Evolutionary conservation across 2,113 vertebrate species (phyloP).

Genomic region (Talpa occidentalis): DNA sequence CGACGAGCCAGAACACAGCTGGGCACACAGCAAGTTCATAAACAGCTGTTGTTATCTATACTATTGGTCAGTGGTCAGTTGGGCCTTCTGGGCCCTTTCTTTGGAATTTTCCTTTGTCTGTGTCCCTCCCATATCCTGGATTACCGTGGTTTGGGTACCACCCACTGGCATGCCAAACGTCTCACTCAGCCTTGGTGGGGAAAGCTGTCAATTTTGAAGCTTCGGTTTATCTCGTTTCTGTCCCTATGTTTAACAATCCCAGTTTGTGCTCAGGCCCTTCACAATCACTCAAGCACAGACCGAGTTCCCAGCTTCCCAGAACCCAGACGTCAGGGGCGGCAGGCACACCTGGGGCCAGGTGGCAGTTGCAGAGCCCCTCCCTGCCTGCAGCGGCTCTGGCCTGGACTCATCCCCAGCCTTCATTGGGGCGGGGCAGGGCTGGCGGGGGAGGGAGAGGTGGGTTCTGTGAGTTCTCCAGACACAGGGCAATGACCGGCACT

Average conservation of each 20-base stretch:
- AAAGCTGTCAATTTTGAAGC: not conserved
- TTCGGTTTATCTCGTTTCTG: not conserved
- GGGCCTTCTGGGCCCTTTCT: not conserved
- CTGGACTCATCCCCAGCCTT: not conserved
- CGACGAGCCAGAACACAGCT: not conserved
- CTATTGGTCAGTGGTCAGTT: not conserved
- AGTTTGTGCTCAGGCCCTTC: not conserved
- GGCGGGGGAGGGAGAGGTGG: not conserved
- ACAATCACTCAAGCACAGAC: not conserved
- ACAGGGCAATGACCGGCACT: not conserved
- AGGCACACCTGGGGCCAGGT: not conserved
- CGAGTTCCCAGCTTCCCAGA: not conserved
- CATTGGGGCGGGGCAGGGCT: not conserved
- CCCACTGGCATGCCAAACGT: not conserved
- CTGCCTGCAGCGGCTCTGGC: not conserved
- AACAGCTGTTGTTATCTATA: not conserved
- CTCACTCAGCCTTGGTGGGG: not conserved
- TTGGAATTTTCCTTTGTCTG: constrained; percentile 16
- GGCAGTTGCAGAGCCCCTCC: not conserved
- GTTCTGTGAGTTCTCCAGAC: not conserved
- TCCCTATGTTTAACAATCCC: not conserved
- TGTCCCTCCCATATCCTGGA: not conserved
- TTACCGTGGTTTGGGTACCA: not conserved
- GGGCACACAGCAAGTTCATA: not conserved
- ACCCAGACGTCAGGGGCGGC: not conserved